Evolutionary conservation across 2,797 vertebrate species (phyloP).

Genomic region (Kryptopterus vitreolus): DNA sequence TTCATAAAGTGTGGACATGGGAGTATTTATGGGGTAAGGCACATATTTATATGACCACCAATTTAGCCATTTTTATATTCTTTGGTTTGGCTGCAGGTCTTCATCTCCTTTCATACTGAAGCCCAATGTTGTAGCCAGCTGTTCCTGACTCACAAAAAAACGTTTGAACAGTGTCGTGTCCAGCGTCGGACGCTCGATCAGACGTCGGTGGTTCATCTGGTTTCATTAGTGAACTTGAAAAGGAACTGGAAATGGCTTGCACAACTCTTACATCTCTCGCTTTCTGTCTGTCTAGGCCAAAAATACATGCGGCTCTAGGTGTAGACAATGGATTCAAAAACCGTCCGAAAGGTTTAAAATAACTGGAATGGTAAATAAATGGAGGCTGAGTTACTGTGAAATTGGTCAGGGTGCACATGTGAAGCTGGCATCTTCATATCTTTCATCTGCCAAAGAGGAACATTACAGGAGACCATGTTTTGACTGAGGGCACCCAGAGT

Average conservation of each 20-base stretch:
- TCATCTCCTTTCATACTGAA: slow-evolving; percentile 14
- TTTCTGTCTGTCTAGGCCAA: slow-evolving; percentile 7
- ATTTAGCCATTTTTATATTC: slow-evolving; percentile 54
- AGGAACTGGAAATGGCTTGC: slow-evolving; percentile 9
- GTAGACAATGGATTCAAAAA: slow-evolving; percentile 20
- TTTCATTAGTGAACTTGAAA: slow-evolving; percentile 27
- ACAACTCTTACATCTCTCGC: not conserved
- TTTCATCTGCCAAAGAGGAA: slow-evolving; percentile 49
- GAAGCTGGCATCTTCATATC: slow-evolving; percentile 53
- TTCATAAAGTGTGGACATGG: slow-evolving; percentile 68
- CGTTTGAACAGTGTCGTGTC: not conserved
- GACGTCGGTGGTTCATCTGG: slow-evolving; percentile 6
- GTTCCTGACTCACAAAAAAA: not conserved
- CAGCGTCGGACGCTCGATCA: not conserved
- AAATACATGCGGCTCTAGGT: not conserved
- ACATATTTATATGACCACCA: slow-evolving; percentile 61
- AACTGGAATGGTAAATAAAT: slow-evolving; percentile 60
- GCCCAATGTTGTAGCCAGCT: slow-evolving; percentile 19
- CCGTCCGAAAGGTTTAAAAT: slow-evolving; percentile 56
- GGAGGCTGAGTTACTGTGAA: slow-evolving; percentile 60
- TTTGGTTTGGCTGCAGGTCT: slow-evolving; percentile 19
- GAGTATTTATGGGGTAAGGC: slow-evolving; percentile 68
- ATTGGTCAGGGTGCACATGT: slow-evolving; percentile 57
- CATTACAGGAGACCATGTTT: slow-evolving; percentile 61
- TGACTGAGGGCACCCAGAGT: slow-evolving; percentile 61